Conservation (phyloP, 2,888 invertebrate genomes). For the Oxytorus armatus region DNA sequence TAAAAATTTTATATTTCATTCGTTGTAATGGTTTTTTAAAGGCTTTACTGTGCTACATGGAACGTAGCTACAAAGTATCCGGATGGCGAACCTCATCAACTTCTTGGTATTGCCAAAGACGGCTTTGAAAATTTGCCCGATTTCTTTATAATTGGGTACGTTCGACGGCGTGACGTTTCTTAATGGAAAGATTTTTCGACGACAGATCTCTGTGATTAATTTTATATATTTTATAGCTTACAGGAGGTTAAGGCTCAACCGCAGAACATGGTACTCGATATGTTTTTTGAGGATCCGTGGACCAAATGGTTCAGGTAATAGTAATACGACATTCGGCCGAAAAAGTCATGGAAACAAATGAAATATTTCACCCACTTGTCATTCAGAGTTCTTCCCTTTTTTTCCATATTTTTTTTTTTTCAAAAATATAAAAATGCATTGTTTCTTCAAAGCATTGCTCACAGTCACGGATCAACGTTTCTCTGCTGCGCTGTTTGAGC, state of each 20-base stretch:
- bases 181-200: constrained; percentile 41
- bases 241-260: constrained; percentile 96
- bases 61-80: constrained; percentile 94
- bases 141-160: constrained; percentile 93
- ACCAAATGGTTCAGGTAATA: constrained; percentile 87
- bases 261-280: constrained; percentile 92
- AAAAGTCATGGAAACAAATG: too few species aligned
- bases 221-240: constrained; percentile 85
- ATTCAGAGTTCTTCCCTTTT: too few species aligned
- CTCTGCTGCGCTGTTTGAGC: too few species aligned
- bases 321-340: background rate
- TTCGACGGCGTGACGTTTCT: constrained; percentile 41
- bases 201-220: background rate
- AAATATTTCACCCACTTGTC: too few species aligned
- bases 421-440: background rate
- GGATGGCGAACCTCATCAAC: constrained; percentile 89
- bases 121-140: constrained; percentile 90
- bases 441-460: background rate
- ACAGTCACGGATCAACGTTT: too few species aligned
- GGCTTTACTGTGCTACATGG: constrained; percentile 94
- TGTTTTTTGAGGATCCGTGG: constrained; percentile 94
- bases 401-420: too few species aligned
- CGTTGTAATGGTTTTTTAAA: constrained; percentile 82
- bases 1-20: constrained; percentile 85
- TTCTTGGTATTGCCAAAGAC: constrained; percentile 89